A percentile compares a stretch with the other conserved stretches of the same genome.
Evolutionary conservation across 2,113 vertebrate genomes (phyloP).

Genomic region (Haemorhous mexicanus): DNA sequence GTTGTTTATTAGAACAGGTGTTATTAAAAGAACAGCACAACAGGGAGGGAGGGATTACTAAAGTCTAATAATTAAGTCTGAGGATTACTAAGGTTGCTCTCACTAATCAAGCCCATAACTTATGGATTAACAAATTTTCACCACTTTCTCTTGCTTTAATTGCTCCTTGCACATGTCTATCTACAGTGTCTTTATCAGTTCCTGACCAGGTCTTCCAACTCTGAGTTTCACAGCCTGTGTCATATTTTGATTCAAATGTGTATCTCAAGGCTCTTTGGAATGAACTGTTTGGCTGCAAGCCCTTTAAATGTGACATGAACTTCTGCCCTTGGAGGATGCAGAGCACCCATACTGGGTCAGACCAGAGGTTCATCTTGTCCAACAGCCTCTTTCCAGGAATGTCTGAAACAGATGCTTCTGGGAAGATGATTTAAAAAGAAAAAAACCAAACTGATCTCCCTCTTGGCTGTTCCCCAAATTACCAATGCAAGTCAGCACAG

Average conservation of each 20-base stretch:
- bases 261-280: background rate
- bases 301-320: background rate
- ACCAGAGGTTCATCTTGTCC: background rate
- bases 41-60: background rate
- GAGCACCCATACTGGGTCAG: rapidly evolving
- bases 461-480: background rate
- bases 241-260: background rate
- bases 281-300: background rate
- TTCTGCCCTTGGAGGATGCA: background rate
- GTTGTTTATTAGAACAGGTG: background rate
- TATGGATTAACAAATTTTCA: background rate
- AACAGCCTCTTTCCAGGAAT: background rate
- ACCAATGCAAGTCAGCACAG: background rate
- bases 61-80: background rate
- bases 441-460: background rate
- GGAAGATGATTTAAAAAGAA: background rate
- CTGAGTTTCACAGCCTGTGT: background rate
- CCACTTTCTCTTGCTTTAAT: background rate
- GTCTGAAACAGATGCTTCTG: background rate
- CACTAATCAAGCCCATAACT: background rate
- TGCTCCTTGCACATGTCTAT: background rate
- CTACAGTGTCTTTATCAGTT: background rate
- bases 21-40: background rate
- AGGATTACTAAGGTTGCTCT: background rate
- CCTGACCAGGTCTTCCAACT: background rate